A percentile compares a stretch with the other conserved stretches of the same genome.
Conservation (phyloP, 1,140 invertebrate genomes). For the Solenopsis fugax region DNA sequence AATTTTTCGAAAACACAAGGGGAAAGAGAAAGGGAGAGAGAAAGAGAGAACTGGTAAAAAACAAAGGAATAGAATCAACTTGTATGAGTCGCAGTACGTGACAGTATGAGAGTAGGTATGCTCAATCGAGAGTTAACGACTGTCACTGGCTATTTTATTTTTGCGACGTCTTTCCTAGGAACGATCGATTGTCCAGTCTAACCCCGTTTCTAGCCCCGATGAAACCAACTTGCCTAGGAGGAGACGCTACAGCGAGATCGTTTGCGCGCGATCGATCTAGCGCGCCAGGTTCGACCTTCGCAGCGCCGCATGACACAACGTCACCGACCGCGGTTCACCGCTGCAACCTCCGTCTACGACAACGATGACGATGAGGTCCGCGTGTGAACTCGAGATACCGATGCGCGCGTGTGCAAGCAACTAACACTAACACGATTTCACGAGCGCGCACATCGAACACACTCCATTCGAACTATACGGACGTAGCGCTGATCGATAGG, state of each 20-base stretch:
- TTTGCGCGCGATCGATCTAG: conserved; percentile 53
- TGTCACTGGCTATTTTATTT: conserved; percentile 21
- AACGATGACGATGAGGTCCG: conserved; percentile 31
- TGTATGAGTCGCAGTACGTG: neutral
- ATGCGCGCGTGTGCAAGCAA: conserved; percentile 31
- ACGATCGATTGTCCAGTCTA: conserved; percentile 59
- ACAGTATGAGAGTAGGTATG: neutral
- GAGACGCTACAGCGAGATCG: conserved; percentile 32
- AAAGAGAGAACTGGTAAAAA: neutral
- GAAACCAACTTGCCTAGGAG: neutral
- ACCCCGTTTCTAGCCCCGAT: conserved; percentile 43
- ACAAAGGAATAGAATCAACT: neutral
- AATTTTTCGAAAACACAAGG: neutral
- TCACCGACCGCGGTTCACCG: conserved; percentile 38
- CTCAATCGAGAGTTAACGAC: neutral
- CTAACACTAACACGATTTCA: neutral
- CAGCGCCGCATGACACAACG: conserved; percentile 53
- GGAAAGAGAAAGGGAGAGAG: neutral
- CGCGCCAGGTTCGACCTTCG: conserved; percentile 52
- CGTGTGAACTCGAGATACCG: conserved; percentile 22
- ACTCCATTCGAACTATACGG: conserved; percentile 12
- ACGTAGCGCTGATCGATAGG: conserved; percentile 56
- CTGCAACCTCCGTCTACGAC: conserved; percentile 22
- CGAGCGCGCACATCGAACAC: conserved; percentile 12
- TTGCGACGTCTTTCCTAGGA: conserved; percentile 29